Evolutionary conservation across 2,888 invertebrate species (phyloP).

Genomic region (Argyra leucocephala): DNA sequence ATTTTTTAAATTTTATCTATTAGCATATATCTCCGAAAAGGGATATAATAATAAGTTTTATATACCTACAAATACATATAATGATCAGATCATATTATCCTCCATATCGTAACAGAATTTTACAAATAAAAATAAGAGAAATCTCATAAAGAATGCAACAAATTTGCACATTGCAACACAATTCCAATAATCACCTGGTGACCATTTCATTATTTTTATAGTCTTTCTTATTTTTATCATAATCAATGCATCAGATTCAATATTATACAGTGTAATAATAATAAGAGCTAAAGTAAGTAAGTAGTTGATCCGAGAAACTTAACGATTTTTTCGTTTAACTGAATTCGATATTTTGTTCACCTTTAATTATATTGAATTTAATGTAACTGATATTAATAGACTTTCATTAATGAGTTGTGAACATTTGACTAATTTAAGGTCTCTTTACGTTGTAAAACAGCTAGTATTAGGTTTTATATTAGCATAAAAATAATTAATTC

Average conservation of each 20-base stretch:
- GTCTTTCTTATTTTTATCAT: neutral
- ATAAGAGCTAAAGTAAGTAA: no score
- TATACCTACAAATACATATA: neutral
- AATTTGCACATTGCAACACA: constrained; percentile 1
- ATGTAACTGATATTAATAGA: no score
- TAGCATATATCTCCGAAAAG: constrained; percentile 6
- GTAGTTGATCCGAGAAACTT: no score
- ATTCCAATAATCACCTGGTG: constrained; percentile 3
- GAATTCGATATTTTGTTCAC: no score
- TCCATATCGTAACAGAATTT: neutral
- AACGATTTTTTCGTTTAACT: no score
- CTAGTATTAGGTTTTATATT: no score
- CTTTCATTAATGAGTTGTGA: no score
- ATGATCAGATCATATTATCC: neutral
- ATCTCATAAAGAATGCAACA: neutral
- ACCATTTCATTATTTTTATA: neutral
- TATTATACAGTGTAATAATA: neutral
- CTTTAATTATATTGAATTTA: no score
- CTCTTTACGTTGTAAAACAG: no score
- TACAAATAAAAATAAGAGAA: neutral
- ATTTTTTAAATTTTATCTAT: neutral
- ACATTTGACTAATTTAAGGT: no score
- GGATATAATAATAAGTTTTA: neutral
- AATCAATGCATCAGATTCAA: neutral
- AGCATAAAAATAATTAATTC: no score